phyloP scores from a whole-genome alignment of 2,797 vertebrate genomes.

The Arrhamphus sclerolepis region DNA sequence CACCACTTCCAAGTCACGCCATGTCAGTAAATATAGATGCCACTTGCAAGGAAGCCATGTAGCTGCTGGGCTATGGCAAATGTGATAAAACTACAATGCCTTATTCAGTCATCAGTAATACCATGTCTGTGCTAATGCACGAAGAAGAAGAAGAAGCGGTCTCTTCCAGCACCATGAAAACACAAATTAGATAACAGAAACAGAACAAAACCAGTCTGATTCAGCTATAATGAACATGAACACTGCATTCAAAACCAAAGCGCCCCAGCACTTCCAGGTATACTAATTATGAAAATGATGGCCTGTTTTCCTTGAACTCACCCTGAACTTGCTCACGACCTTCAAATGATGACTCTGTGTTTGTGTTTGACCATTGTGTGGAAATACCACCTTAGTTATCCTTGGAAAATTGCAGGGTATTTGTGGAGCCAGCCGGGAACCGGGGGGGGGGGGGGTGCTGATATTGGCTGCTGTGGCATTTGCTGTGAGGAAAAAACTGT shows the following conservation, averaged over 20 bases:
- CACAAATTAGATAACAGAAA: constrained; percentile 24
- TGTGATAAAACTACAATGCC: not conserved
- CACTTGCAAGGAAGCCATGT: too few species aligned
- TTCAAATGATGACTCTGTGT: constrained; percentile 48
- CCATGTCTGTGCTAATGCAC: not conserved
- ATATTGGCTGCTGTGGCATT: constrained; percentile 37
- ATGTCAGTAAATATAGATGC: too few species aligned
- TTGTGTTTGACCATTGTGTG: constrained; percentile 57
- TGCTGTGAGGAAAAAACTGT: constrained; percentile 51
- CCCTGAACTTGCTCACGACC: constrained; percentile 52
- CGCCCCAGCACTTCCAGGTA: constrained; percentile 36
- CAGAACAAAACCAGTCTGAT: constrained; percentile 34
- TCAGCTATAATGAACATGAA: constrained; percentile 17
- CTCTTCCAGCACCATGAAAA: constrained; percentile 9
- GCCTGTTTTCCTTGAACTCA: constrained; percentile 65
- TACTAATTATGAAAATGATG: constrained; percentile 62
- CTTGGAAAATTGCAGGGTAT: constrained; percentile 64
- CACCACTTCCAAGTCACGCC: too few species aligned
- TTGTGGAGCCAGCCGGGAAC: constrained; percentile 34
- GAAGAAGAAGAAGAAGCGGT: constrained; percentile 19
- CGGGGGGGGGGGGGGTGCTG: constrained; percentile 32
- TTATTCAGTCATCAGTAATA: not conserved
- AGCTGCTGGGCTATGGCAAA: too few species aligned
- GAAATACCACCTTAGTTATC: constrained; percentile 54
- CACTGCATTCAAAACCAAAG: constrained; percentile 9